Conservation (phyloP, 2,113 vertebrate species). For the Origma solitaria region DNA sequence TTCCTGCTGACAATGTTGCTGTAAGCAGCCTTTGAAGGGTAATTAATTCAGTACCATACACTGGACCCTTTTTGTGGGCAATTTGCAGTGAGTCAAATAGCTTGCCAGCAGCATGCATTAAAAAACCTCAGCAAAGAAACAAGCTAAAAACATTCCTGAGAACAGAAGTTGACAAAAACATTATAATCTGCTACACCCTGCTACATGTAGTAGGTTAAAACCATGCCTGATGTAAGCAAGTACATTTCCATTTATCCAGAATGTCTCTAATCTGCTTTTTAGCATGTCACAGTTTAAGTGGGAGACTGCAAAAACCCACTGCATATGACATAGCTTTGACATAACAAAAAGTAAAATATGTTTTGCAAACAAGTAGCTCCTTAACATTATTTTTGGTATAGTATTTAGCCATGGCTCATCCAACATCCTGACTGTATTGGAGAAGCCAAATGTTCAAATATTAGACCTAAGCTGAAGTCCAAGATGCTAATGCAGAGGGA, state of each 20-base stretch:
- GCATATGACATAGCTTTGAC: background rate
- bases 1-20: slow-evolving; percentile 51
- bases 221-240: background rate
- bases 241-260: background rate
- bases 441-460: background rate
- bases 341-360: background rate
- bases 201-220: background rate
- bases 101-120: slow-evolving; percentile 17
- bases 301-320: background rate
- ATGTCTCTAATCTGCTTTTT: background rate
- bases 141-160: background rate
- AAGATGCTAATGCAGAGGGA: background rate
- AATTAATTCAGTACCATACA: slow-evolving; percentile 62
- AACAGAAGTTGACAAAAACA: slow-evolving; percentile 16
- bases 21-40: slow-evolving; percentile 59
- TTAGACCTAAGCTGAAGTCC: background rate
- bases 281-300: background rate
- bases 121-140: slow-evolving; percentile 7
- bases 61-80: slow-evolving; percentile 11
- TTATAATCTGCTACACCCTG: background rate
- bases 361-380: background rate
- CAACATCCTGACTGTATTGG: background rate
- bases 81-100: slow-evolving; percentile 18
- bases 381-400: background rate
- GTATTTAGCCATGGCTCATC: background rate